Evolutionary conservation across 1,140 invertebrate species (phyloP).

Genomic region (Tribolium madens): DNA sequence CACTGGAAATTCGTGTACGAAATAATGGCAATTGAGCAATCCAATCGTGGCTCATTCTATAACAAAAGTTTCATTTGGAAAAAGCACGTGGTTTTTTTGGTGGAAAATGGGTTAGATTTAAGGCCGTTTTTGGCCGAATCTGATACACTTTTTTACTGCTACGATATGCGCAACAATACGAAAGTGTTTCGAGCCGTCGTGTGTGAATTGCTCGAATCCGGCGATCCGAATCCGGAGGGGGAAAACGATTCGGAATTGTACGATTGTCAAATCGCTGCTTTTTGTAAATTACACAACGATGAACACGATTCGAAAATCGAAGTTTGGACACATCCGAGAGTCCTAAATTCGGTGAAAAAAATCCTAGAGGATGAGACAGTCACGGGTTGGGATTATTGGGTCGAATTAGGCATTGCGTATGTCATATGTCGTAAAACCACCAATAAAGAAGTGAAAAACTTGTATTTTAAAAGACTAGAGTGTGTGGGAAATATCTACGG

Average conservation of each 20-base stretch:
- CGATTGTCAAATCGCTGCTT: not conserved
- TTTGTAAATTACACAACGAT: constrained; percentile 5
- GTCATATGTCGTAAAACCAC: not conserved
- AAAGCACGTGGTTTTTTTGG: not conserved
- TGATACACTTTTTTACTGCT: too few relatives aligned
- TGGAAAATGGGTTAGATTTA: not conserved
- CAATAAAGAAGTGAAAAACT: not conserved
- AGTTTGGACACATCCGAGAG: not conserved
- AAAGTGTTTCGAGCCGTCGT: not conserved
- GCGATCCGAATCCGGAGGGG: not conserved
- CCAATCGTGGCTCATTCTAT: not conserved
- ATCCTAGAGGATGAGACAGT: not conserved
- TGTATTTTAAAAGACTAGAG: not conserved
- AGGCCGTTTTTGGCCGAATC: not conserved
- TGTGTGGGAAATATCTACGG: not conserved
- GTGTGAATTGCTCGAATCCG: not conserved
- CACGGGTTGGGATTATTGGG: not conserved
- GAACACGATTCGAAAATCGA: not conserved
- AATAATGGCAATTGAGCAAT: not conserved
- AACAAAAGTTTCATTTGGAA: not conserved
- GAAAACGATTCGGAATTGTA: not conserved
- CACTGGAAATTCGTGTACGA: constrained; percentile 8
- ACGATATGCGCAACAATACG: not conserved
- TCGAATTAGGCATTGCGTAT: not conserved
- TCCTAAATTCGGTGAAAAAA: not conserved